Conservation (phyloP, 2,113 vertebrate species). For the Callospermophilus lateralis region DNA sequence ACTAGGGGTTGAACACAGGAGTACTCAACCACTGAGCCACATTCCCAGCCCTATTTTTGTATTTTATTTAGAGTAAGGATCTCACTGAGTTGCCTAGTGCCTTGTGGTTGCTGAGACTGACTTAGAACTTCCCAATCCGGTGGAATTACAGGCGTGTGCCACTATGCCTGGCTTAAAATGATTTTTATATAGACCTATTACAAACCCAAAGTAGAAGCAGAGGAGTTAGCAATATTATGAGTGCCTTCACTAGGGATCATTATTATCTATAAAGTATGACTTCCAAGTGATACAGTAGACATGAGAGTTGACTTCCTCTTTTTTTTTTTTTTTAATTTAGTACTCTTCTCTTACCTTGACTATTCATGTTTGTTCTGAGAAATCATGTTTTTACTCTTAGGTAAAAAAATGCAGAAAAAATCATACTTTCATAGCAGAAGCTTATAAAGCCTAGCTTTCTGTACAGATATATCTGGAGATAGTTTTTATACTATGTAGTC, state of each 20-base stretch:
- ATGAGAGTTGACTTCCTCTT: neutral
- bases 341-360: neutral
- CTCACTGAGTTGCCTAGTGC: too few species aligned
- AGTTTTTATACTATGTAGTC: neutral
- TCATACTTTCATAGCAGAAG: neutral
- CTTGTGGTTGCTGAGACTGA: too few species aligned
- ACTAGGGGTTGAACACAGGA: too few species aligned
- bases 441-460: neutral
- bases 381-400: neutral
- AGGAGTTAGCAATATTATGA: neutral
- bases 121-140: too few species aligned
- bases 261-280: neutral
- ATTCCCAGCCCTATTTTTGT: too few species aligned
- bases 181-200: neutral
- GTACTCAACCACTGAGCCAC: too few species aligned
- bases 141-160: too few species aligned
- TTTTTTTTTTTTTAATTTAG: neutral
- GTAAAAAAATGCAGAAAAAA: neutral
- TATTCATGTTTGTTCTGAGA: neutral
- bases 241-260: neutral
- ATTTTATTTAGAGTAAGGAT: too few species aligned
- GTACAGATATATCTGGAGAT: neutral
- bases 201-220: neutral
- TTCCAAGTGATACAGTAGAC: neutral
- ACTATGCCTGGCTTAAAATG: too few species aligned